Conservation (phyloP, 2,888 invertebrate genomes). For the Aphrophora alni region DNA sequence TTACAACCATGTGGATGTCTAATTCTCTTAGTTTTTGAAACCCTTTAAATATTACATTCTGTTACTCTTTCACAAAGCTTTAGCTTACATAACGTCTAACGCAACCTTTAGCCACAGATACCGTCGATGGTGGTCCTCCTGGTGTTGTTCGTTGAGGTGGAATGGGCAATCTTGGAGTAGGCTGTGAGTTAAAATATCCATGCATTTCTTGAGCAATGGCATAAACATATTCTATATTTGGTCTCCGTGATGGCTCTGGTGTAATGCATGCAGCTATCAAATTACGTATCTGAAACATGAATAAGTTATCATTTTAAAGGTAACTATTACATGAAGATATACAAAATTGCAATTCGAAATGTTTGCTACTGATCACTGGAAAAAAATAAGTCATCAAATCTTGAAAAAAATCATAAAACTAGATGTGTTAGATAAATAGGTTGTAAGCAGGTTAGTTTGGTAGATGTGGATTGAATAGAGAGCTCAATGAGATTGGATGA, state of each 20-base stretch:
- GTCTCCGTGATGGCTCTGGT: constrained; percentile 60
- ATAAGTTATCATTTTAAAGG: neutral
- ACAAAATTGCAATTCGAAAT: no score
- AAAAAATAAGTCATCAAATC: no score
- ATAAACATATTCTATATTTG: constrained; percentile 60
- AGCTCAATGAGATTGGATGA: no score
- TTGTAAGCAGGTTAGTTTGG: no score
- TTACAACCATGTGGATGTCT: no score
- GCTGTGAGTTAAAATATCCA: neutral
- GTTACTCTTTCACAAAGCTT: neutral
- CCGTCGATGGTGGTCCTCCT: neutral
- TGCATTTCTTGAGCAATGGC: constrained; percentile 58
- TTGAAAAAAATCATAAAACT: no score
- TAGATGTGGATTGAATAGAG: no score
- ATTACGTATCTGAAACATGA: constrained; percentile 58
- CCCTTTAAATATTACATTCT: neutral
- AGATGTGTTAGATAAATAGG: no score
- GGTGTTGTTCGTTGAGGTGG: neutral
- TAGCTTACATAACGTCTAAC: neutral
- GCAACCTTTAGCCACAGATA: neutral
- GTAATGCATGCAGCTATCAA: constrained; percentile 61
- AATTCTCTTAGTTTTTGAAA: no score
- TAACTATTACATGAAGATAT: no score
- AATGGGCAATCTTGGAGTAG: neutral
- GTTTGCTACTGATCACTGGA: no score